Conservation (phyloP, 53 echinoderm and acorn worm genomes). For the Astropecten irregularis region DNA sequence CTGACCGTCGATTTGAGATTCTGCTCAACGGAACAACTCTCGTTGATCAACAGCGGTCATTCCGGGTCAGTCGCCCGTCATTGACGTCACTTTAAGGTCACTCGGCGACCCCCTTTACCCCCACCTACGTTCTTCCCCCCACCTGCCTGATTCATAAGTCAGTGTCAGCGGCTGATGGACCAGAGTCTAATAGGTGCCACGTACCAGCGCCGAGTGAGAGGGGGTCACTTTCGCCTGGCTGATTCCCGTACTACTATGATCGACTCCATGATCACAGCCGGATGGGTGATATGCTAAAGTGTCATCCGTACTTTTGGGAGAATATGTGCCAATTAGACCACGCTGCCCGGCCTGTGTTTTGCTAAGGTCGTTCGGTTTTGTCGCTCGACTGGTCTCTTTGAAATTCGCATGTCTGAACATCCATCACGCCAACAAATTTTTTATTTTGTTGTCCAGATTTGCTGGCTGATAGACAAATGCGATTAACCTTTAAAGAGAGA, state of each 20-base stretch:
- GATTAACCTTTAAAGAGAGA: not conserved
- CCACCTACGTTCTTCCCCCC: not conserved
- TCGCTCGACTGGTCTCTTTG: not conserved
- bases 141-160: too few species aligned
- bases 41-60: not conserved
- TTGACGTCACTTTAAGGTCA: not conserved
- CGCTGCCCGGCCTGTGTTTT: constrained; percentile 8
- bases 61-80: not conserved
- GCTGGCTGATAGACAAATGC: not conserved
- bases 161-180: not conserved
- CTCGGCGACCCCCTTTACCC: not conserved
- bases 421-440: too few species aligned
- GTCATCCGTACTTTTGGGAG: constrained; percentile 23
- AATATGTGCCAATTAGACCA: constrained; percentile 29
- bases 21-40: too few species aligned
- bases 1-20: too few species aligned
- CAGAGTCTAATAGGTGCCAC: constrained; percentile 22
- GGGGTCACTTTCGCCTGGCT: too few species aligned
- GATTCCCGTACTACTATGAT: too few species aligned
- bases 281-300: too few species aligned
- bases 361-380: not conserved
- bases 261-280: too few species aligned
- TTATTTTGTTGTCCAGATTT: not conserved
- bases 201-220: too few species aligned
- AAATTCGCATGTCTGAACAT: too few species aligned